Base-by-base conservation (phyloP, 53 echinoderm and acorn worm genomes). In the Zoroaster sp. region DNA sequence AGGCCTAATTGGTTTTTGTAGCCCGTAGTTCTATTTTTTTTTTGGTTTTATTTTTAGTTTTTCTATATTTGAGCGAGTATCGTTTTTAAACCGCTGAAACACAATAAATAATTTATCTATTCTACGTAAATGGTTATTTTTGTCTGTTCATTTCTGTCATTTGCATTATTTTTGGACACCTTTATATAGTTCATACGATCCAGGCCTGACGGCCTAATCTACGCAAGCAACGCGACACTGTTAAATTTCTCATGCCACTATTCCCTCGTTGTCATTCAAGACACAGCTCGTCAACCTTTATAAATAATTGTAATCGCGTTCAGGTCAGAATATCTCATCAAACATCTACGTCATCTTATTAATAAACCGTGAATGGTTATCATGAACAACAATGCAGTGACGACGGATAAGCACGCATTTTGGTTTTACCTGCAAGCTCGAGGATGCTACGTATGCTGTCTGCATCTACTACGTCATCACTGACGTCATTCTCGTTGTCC, bases 391-490 rank as follows among this genome's bases (percentile, higher is more conserved):
- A n/a, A n/a, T n/a, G n/a, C n/a, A n/a, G n/a, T n/a, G n/a, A n/a
- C n/a, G n/a, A n/a, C 37, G 35, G 3, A 35, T 36, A n/a, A 4
- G 18, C 36, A 28, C 40, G 3, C 0, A 66, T 15, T 17, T 21
- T 44, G 7, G 11, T 35, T 30, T 70, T 71, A 85, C 85, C 85
- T 85, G 85, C 85, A 13, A 85, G 85, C 37, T 85, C 85, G 10
- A 85, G 85, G 47, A 85, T 85, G 71, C 69, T 85, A 49, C 85
- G 85, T 71, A 85, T 69, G 71, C 69, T 69, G 41, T 85, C 43
- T 13, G 85, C 85, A 45, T 85, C 85, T 15, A 71, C 85, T 85
- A 70, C 85, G 85, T 85, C 85, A 85, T 70, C 85, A 37, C 70
- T 20, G 85, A 85, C 85, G 85, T 85, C 85, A 85, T 33, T 42